Percentiles rank a stretch among this genome's conserved stretches.
These are phyloP conservation scores for Chiroxiphia lanceolata DNA, from an alignment of 2,797 vertebrate species.

Conservation along the genomic window DNA sequence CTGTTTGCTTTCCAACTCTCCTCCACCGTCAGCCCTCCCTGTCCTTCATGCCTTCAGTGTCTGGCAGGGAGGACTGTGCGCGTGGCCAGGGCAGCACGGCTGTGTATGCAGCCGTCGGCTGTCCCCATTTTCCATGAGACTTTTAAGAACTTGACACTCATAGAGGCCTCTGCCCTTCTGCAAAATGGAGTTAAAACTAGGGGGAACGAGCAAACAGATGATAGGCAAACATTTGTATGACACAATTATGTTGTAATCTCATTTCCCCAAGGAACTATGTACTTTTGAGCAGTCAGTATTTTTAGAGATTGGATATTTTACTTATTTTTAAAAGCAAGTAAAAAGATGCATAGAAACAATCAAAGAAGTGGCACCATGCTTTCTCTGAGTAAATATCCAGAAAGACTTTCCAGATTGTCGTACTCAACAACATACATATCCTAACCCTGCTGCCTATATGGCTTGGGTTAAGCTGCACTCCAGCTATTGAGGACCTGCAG, in stretches of 20 bases:
- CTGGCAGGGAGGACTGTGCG: neutral
- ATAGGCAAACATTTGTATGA: neutral
- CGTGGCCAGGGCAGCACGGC: neutral
- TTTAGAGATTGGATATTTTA: neutral
- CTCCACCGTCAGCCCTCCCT: neutral
- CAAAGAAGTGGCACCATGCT: neutral
- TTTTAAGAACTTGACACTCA: neutral
- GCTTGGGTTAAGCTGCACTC: neutral
- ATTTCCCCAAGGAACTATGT: neutral
- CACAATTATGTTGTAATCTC: neutral
- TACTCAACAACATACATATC: neutral
- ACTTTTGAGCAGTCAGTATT: neutral
- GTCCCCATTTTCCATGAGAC: neutral
- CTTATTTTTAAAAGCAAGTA: neutral
- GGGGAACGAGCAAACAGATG: constrained; percentile 25
- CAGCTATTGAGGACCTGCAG: neutral
- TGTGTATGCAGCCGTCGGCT: fast-evolving
- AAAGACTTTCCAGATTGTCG: neutral
- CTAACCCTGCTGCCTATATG: neutral
- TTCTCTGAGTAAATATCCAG: neutral
- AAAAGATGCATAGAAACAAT: neutral
- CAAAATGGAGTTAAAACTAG: neutral
- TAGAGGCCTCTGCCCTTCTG: neutral
- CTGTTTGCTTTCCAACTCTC: neutral
- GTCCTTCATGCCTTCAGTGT: fast-evolving